A percentile compares a stretch with the other conserved stretches of the same genome.
Conservation (phyloP, 2,888 invertebrate species). For the Calameuta pallipes region DNA sequence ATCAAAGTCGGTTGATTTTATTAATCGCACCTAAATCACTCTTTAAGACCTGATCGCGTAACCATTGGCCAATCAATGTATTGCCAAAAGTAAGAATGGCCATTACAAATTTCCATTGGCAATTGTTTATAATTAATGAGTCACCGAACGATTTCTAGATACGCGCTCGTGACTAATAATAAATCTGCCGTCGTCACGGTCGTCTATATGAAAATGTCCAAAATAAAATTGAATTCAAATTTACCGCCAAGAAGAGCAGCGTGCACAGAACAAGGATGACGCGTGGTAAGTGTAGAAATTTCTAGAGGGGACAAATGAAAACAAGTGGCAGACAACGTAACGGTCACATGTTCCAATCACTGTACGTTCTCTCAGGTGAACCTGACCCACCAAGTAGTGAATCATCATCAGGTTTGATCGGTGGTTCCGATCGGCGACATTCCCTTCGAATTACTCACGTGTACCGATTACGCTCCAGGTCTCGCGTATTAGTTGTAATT, state of each 20-base stretch:
- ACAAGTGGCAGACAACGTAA: background rate
- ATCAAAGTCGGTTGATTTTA: background rate
- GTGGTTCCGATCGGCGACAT: background rate
- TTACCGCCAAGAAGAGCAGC: background rate
- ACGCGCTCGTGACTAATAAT: background rate
- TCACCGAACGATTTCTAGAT: background rate
- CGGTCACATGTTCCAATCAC: background rate
- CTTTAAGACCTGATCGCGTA: background rate
- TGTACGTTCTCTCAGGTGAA: background rate
- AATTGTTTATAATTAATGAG: background rate
- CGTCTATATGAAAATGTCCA: no score
- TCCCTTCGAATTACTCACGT: background rate
- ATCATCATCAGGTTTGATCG: background rate
- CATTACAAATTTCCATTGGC: background rate
- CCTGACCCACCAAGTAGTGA: background rate
- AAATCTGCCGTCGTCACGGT: background rate
- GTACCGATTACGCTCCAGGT: background rate
- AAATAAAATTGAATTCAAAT: background rate
- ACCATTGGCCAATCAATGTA: background rate
- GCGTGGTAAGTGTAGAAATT: background rate
- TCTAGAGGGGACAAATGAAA: background rate
- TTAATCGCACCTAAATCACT: background rate
- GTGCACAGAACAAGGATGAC: background rate
- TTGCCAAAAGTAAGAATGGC: background rate
- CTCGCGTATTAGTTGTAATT: background rate